These are phyloP conservation scores for Cryptoblepharus egeriae DNA, from an alignment of 2,797 vertebrate species.

Conservation along the genomic window DNA sequence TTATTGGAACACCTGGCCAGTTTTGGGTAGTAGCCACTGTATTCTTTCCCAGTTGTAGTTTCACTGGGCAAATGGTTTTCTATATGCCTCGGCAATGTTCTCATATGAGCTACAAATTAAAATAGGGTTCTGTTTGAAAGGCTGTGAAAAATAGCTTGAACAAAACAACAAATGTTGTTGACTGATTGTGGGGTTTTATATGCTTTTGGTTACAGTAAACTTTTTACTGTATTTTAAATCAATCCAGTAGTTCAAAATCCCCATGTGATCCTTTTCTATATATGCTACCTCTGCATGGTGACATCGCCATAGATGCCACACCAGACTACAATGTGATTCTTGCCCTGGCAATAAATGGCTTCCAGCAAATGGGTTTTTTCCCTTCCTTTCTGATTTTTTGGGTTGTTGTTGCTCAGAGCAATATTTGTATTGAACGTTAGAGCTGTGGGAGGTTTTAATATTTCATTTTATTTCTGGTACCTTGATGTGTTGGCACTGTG, in stretches of 20 bases:
- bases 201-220: constrained; percentile 31
- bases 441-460: background rate
- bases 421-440: constrained; percentile 8
- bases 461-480: constrained; percentile 31
- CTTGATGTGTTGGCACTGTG: background rate
- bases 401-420: constrained; percentile 24
- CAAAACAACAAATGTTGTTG: background rate
- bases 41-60: background rate
- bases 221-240: constrained; percentile 41
- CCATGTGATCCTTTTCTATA: constrained; percentile 64
- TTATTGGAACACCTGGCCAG: constrained; percentile 15
- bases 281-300: constrained; percentile 78
- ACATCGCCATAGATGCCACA: constrained; percentile 64
- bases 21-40: constrained; percentile 41
- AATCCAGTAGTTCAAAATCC: constrained; percentile 48
- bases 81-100: constrained; percentile 2
- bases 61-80: background rate
- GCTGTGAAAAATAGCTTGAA: background rate
- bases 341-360: constrained; percentile 77
- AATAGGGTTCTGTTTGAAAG: constrained; percentile 20
- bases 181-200: background rate
- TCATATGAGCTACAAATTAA: background rate
- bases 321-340: constrained; percentile 71
- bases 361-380: constrained; percentile 53
- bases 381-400: constrained; percentile 45